Evolutionary conservation across 2,888 invertebrate species (phyloP).

Genomic region (Epirrita christyi): DNA sequence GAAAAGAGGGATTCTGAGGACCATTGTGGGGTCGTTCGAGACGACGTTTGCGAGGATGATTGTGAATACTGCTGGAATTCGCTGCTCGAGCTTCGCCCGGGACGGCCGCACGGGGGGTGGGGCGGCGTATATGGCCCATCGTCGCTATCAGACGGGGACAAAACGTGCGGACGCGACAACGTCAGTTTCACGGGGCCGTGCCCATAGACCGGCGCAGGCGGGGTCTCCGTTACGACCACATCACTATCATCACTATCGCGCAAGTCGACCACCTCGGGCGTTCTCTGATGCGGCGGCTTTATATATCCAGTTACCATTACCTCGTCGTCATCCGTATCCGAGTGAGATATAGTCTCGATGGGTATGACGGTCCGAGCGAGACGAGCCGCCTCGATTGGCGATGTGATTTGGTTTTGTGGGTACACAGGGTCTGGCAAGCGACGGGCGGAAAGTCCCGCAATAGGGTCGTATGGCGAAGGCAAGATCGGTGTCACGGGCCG

Average conservation of each 20-base stretch:
- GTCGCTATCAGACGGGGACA: slow-evolving; percentile 21
- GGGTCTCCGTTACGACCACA: slow-evolving; percentile 68
- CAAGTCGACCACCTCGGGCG: slow-evolving; percentile 87
- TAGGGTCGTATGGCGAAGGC: slow-evolving; percentile 11
- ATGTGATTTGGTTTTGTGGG: slow-evolving; percentile 56
- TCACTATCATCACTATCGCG: slow-evolving; percentile 82
- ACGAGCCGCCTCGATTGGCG: slow-evolving; percentile 34
- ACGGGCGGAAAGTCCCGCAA: slow-evolving; percentile 43
- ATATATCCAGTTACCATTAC: slow-evolving; percentile 87
- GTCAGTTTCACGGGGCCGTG: slow-evolving; percentile 52
- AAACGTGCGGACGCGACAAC: slow-evolving; percentile 49
- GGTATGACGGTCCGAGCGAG: slow-evolving; percentile 62
- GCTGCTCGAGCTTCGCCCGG: slow-evolving; percentile 18
- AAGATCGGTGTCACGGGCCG: slow-evolving; percentile 23
- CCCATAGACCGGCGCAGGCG: slow-evolving; percentile 44
- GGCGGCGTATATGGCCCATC: slow-evolving; percentile 45
- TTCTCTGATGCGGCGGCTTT: slow-evolving; percentile 87
- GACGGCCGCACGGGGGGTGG: slow-evolving; percentile 31
- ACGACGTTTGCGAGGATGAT: no score
- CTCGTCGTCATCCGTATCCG: slow-evolving; percentile 80
- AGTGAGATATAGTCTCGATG: slow-evolving; percentile 78
- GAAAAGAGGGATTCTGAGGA: slow-evolving; percentile 5
- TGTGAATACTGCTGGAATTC: no score
- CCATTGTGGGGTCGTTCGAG: slow-evolving; percentile 15
- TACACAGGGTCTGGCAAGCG: slow-evolving; percentile 55